Percentiles rank a stretch among this genome's conserved stretches.
Conservation (phyloP, 2,113 vertebrate genomes). For the Monopterus albus region DNA sequence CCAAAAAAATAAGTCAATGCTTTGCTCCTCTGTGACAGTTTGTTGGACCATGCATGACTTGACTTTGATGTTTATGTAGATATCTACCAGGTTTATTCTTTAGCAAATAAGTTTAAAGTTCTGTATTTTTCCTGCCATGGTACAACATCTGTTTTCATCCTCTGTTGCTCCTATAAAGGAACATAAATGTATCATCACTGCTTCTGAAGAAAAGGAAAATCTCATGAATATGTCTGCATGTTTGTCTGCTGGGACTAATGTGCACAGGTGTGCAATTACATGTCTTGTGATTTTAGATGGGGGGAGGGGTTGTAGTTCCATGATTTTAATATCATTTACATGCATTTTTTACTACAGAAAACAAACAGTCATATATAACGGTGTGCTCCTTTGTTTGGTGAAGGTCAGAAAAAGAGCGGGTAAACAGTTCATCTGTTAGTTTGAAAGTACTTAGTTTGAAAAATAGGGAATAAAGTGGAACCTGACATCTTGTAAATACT, state of each 20-base stretch:
- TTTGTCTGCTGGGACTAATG: neutral
- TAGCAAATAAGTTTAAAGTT: neutral
- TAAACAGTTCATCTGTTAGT: no score
- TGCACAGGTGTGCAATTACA: constrained; percentile 3
- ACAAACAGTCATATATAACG: neutral
- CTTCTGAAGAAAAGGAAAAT: constrained; percentile 23
- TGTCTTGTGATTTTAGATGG: neutral
- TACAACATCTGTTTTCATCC: neutral
- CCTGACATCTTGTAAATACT: no score
- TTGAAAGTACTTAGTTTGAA: no score
- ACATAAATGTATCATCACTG: neutral
- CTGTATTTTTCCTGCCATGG: neutral
- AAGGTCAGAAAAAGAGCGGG: no score
- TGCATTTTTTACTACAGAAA: constrained; percentile 1
- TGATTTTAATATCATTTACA: constrained; percentile 23
- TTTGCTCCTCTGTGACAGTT: neutral
- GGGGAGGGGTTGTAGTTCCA: constrained; percentile 5
- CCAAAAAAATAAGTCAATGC: neutral
- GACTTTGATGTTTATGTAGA: neutral
- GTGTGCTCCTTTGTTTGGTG: neutral
- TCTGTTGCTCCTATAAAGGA: neutral
- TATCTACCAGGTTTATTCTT: neutral
- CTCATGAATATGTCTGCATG: constrained; percentile 10
- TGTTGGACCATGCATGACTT: neutral
- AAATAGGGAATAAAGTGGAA: no score